Conservation (phyloP, 1,140 invertebrate species). For the Neuroterus valhalla region DNA sequence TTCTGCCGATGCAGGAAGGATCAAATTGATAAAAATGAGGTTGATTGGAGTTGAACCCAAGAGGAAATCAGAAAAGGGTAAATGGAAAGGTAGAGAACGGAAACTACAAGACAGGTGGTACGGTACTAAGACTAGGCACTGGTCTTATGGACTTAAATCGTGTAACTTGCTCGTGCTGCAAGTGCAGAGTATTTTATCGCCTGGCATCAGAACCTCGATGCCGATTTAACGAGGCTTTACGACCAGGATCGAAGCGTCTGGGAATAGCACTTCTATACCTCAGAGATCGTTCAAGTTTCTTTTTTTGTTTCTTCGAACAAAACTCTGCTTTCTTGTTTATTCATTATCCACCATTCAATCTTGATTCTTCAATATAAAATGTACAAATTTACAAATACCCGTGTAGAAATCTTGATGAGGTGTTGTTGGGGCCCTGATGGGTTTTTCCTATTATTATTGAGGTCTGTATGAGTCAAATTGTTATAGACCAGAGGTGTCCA, state of each 20-base stretch:
- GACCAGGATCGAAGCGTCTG: slow-evolving; percentile 15
- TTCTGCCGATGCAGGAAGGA: too few species aligned
- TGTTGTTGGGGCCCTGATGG: too few species aligned
- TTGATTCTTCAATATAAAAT: too few species aligned
- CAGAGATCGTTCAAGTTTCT: neutral
- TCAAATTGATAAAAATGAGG: too few species aligned
- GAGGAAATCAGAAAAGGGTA: slow-evolving; percentile 1
- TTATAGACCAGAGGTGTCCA: too few species aligned
- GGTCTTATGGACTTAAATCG: slow-evolving; percentile 11
- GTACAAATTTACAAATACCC: too few species aligned
- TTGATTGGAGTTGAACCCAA: neutral
- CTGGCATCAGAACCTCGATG: neutral
- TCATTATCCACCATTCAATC: slow-evolving; percentile 7
- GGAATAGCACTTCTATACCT: slow-evolving; percentile 15
- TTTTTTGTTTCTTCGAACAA: neutral
- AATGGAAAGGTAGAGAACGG: neutral
- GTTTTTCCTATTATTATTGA: too few species aligned
- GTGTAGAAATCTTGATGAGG: too few species aligned
- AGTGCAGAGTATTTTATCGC: slow-evolving; percentile 19
- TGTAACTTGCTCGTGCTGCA: neutral
- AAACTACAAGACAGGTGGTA: slow-evolving; percentile 11
- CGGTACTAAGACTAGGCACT: neutral
- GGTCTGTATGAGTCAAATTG: too few species aligned
- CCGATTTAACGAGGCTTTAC: slow-evolving; percentile 17
- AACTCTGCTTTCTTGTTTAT: neutral